Percentiles rank a stretch among this genome's conserved stretches.
Conservation (phyloP, 23 tunicate species). For the Ascidia mentula region DNA sequence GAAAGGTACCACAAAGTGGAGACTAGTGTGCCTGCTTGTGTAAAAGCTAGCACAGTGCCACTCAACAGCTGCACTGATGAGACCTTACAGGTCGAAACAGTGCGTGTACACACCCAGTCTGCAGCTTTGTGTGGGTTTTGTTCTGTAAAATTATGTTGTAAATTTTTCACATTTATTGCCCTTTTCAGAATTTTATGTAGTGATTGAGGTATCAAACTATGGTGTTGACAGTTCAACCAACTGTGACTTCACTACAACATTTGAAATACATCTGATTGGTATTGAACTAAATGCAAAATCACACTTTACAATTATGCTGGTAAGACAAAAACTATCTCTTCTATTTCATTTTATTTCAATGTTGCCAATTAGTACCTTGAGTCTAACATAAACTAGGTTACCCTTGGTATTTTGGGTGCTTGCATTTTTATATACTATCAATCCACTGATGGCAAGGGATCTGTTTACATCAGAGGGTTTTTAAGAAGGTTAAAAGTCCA, state of each 20-base stretch:
- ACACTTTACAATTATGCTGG: slow-evolving; percentile 71
- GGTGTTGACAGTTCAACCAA: slow-evolving; percentile 85
- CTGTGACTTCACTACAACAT: slow-evolving; percentile 83
- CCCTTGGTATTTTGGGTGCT: neutral
- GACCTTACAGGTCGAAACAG: too few relatives aligned
- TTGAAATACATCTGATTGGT: slow-evolving; percentile 64
- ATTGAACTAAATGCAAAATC: slow-evolving; percentile 63
- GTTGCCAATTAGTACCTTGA: too few relatives aligned
- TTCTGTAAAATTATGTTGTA: too few relatives aligned
- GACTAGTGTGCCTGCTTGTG: too few relatives aligned
- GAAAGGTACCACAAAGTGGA: too few relatives aligned
- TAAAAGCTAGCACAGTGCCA: too few relatives aligned
- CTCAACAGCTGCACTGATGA: too few relatives aligned
- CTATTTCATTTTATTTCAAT: too few relatives aligned
- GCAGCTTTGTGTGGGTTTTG: too few relatives aligned
- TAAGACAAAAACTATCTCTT: too few relatives aligned
- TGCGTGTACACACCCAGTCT: too few relatives aligned
- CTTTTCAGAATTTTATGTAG: slow-evolving; percentile 62
- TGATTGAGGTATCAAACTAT: slow-evolving; percentile 72
- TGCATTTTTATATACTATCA: slow-evolving; percentile 15
- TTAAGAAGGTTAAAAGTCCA: neutral
- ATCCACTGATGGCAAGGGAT: slow-evolving; percentile 19
- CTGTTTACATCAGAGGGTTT: neutral
- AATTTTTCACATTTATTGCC: neutral
- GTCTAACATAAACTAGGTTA: neutral